These are phyloP conservation scores for Stenurella melanura DNA, from an alignment of 2,888 invertebrate genomes.

Conservation along the genomic window DNA sequence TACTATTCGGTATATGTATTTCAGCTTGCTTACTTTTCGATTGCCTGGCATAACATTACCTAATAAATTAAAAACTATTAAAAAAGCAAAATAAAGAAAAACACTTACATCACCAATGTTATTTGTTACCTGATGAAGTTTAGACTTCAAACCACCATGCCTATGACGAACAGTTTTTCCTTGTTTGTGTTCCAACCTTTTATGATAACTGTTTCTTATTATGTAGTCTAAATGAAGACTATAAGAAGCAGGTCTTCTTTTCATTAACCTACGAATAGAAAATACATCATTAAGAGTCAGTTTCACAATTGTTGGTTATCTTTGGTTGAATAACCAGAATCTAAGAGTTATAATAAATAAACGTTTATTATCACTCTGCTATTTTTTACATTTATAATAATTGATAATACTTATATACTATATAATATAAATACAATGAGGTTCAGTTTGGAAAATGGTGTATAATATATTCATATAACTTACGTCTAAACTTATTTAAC, in stretches of 20 bases:
- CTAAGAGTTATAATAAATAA: no score
- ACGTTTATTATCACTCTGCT: no score
- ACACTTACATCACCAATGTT: conserved; percentile 45
- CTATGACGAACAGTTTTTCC: conserved; percentile 60
- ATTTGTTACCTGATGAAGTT: conserved; percentile 67
- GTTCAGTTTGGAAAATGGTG: no score
- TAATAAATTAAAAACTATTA: conserved; percentile 19
- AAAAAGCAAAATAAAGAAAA: conserved; percentile 15
- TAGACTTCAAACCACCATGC: conserved; percentile 64
- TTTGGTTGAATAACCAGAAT: no score
- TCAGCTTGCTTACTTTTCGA: neutral
- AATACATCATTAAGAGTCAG: no score
- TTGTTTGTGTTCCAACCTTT: conserved; percentile 65
- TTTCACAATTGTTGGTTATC: no score
- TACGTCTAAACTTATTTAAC: no score
- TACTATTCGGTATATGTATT: no score
- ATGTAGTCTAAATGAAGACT: conserved; percentile 90
- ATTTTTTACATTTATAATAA: no score
- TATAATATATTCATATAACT: no score
- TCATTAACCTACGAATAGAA: conserved; percentile 77
- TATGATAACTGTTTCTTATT: conserved; percentile 74
- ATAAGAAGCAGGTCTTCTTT: conserved; percentile 86
- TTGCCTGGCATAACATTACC: neutral
- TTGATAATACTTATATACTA: no score
- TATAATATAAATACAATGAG: no score